phyloP scores from a whole-genome alignment of 2,888 invertebrate species.

The Machimus atricapillus region DNA sequence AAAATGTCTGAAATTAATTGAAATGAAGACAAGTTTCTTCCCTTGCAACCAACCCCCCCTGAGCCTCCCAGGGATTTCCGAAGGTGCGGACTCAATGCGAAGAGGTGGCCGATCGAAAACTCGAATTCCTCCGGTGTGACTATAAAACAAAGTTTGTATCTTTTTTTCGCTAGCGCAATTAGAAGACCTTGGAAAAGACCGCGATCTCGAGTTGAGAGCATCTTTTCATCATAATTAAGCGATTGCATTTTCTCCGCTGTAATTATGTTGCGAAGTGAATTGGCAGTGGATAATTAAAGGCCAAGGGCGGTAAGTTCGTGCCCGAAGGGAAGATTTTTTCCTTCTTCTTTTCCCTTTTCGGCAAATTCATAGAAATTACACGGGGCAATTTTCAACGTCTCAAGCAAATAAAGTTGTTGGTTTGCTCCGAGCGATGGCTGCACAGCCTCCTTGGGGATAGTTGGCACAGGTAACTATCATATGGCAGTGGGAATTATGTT shows the following conservation, averaged over 20 bases:
- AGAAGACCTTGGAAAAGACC: not conserved
- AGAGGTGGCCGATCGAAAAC: not conserved
- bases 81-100: not conserved
- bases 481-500: not conserved
- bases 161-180: not conserved
- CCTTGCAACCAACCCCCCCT: not conserved
- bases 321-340: not conserved
- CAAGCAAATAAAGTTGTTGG: not conserved
- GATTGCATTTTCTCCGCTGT: not conserved
- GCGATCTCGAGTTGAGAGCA: not conserved
- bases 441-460: not conserved
- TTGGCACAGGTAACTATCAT: not conserved
- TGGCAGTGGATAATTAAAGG: not conserved
- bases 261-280: not conserved
- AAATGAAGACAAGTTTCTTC: not conserved
- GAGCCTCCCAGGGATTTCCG: not conserved
- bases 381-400: not conserved
- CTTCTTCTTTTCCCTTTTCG: not conserved
- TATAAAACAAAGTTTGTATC: not conserved
- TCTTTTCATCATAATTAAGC: not conserved
- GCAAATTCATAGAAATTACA: not conserved
- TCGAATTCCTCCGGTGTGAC: not conserved
- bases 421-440: not conserved
- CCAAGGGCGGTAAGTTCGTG: not conserved
- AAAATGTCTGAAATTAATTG: not conserved